Evolutionary conservation across 2,797 vertebrate species (phyloP).

Genomic region (Poecilia velifera): DNA sequence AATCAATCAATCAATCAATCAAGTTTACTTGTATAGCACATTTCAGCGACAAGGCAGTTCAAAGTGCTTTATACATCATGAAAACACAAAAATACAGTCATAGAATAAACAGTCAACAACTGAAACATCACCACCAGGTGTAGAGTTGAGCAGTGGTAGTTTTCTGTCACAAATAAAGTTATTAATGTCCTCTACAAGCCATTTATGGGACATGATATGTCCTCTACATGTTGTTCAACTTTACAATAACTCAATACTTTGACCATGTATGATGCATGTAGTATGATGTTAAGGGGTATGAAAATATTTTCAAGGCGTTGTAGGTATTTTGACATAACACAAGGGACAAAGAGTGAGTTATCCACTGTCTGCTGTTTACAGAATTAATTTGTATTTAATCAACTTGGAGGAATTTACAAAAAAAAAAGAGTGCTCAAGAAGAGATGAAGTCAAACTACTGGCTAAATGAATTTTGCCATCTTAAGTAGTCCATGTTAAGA

Average conservation of each 20-base stretch:
- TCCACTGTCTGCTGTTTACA: conserved; percentile 25
- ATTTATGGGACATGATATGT: neutral
- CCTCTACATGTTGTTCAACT: neutral
- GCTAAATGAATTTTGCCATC: conserved; percentile 42
- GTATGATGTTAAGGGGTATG: neutral
- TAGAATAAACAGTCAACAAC: too few relatives aligned
- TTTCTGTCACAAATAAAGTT: neutral
- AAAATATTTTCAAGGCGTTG: neutral
- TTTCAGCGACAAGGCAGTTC: too few relatives aligned
- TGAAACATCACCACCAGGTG: neutral
- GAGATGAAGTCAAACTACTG: conserved; percentile 22
- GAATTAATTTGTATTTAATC: conserved; percentile 48
- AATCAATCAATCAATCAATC: too few relatives aligned
- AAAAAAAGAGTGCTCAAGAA: conserved; percentile 18
- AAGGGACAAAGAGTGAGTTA: neutral
- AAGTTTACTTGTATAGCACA: too few relatives aligned
- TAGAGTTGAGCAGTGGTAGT: neutral
- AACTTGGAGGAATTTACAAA: conserved; percentile 40
- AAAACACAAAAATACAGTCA: too few relatives aligned
- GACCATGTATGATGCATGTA: too few relatives aligned
- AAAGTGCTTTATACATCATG: too few relatives aligned
- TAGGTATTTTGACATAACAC: neutral
- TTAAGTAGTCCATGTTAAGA: conserved; percentile 33
- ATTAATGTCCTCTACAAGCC: neutral
- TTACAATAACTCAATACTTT: neutral